Evolutionary conservation across 2,888 invertebrate species (phyloP).

Genomic region (Tipula helvola): DNA sequence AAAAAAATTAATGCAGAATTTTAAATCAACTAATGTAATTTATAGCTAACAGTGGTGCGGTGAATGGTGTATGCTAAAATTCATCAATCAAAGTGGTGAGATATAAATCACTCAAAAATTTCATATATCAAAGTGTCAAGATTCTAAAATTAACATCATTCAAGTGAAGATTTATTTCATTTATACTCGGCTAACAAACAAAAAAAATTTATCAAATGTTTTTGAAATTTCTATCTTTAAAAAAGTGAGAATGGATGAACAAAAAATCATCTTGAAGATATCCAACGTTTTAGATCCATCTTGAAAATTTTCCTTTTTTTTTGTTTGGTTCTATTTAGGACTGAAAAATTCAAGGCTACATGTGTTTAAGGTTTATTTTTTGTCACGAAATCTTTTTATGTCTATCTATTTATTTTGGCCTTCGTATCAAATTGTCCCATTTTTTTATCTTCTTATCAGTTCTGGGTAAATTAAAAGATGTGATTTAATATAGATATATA

Average conservation of each 20-base stretch:
- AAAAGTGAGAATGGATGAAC: background rate
- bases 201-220: background rate
- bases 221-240: background rate
- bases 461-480: background rate
- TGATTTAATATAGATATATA: background rate
- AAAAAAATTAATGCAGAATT: background rate
- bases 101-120: background rate
- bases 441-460: background rate
- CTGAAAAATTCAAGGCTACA: background rate
- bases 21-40: background rate
- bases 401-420: no score
- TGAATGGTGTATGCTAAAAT: background rate
- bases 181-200: background rate
- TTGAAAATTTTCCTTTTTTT: background rate
- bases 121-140: slow-evolving; percentile 4
- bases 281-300: background rate
- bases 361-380: background rate
- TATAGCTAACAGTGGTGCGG: background rate
- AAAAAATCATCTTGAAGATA: background rate
- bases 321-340: background rate
- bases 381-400: background rate
- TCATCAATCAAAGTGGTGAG: background rate
- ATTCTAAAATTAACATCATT: slow-evolving; percentile 4
- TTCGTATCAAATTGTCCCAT: background rate
- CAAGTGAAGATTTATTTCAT: background rate